phyloP scores from a whole-genome alignment of 2,797 vertebrate species.

The Melanotaenia maccullochi region DNA sequence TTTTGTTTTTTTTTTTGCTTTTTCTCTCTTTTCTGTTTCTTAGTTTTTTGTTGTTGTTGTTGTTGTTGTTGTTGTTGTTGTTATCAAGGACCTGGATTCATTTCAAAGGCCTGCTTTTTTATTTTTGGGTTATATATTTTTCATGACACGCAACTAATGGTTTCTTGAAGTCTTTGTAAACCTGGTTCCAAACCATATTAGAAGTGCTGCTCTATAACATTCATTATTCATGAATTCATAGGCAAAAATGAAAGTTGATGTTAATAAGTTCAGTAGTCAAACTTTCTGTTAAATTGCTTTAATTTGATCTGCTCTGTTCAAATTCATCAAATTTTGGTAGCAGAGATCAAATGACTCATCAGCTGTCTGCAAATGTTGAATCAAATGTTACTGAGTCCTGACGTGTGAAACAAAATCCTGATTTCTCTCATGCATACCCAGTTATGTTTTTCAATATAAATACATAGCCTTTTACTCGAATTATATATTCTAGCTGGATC shows the following conservation, averaged over 20 bases:
- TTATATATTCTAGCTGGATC: background rate
- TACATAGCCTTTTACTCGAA: background rate
- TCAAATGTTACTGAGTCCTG: constrained; percentile 1
- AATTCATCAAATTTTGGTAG: background rate
- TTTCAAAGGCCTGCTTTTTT: background rate
- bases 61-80: too few relatives aligned
- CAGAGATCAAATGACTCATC: too few relatives aligned
- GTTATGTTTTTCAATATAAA: background rate
- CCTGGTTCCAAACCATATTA: background rate
- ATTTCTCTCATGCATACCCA: background rate
- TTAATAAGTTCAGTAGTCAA: background rate
- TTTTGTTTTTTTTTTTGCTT: background rate
- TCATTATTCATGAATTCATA: background rate
- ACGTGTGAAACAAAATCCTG: background rate
- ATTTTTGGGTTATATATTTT: too few relatives aligned
- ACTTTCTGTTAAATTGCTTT: background rate
- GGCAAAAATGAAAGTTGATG: background rate
- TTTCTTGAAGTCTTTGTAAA: too few relatives aligned
- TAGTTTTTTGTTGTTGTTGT: background rate
- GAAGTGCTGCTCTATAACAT: background rate
- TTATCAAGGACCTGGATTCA: background rate
- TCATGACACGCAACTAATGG: too few relatives aligned
- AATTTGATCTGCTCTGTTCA: background rate
- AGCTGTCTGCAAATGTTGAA: background rate
- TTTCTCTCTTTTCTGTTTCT: background rate